These are phyloP conservation scores for Bathynomus jamesi DNA, from an alignment of 1,140 invertebrate genomes.

Conservation along the genomic window DNA sequence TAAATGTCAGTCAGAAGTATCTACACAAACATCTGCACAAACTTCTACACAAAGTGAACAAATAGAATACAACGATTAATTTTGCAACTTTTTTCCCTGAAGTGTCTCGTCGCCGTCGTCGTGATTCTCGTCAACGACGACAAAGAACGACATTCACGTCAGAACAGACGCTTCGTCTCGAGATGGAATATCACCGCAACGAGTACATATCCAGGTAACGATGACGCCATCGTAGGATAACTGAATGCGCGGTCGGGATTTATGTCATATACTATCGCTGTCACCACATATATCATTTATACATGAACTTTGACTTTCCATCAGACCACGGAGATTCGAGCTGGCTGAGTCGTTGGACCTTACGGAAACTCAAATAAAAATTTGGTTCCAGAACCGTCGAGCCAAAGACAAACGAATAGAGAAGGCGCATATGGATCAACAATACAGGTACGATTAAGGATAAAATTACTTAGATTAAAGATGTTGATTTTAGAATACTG, in stretches of 20 bases:
- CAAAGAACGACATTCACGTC: constrained; percentile 90
- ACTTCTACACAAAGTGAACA: too few species aligned
- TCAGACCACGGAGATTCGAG: constrained; percentile 61
- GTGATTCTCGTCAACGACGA: constrained; percentile 71
- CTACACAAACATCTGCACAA: too few species aligned
- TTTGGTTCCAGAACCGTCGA: constrained; percentile 93
- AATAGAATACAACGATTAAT: too few species aligned
- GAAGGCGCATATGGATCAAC: constrained; percentile 88
- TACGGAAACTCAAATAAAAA: constrained; percentile 87
- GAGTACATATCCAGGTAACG: constrained; percentile 75
- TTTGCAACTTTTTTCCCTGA: too few species aligned
- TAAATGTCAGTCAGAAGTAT: too few species aligned
- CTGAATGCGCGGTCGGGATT: too few species aligned
- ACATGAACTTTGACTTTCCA: too few species aligned
- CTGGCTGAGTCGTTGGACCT: constrained; percentile 70
- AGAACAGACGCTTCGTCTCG: constrained; percentile 81
- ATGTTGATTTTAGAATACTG: too few species aligned
- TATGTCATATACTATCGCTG: too few species aligned
- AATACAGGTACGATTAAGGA: constrained; percentile 62
- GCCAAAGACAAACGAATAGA: constrained; percentile 94
- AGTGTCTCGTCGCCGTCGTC: constrained; percentile 76
- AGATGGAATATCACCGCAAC: constrained; percentile 78
- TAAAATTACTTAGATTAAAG: background rate
- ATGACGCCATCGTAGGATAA: too few species aligned
- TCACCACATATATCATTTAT: too few species aligned